phyloP scores from a whole-genome alignment of 1,140 invertebrate species.

The Aphaenogaster rudis region DNA sequence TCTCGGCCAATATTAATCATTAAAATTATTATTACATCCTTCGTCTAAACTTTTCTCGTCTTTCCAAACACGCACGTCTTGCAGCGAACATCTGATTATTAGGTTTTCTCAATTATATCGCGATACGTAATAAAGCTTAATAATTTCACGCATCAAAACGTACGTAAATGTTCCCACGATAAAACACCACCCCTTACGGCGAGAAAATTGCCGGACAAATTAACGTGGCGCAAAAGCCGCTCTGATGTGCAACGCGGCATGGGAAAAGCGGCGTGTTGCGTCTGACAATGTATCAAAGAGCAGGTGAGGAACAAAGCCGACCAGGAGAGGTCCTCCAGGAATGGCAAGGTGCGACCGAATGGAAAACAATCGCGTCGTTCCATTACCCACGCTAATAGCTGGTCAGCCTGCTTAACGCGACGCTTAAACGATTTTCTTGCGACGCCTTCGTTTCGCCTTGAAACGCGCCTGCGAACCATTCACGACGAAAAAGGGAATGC shows the following conservation, averaged over 20 bases:
- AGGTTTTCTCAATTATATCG: not conserved
- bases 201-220: constrained; percentile 48
- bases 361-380: constrained; percentile 67
- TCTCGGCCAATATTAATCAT: constrained; percentile 26
- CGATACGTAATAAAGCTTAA: constrained; percentile 37
- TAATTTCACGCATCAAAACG: constrained; percentile 30
- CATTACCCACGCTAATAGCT: constrained; percentile 66
- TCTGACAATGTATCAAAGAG: constrained; percentile 26
- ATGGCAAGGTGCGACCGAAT: constrained; percentile 53
- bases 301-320: constrained; percentile 29
- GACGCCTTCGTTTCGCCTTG: not conserved
- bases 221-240: not conserved
- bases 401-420: constrained; percentile 58
- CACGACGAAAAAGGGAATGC: not conserved
- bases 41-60: not conserved
- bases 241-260: not conserved
- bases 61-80: not conserved
- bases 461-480: not conserved
- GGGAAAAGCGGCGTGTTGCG: constrained; percentile 43
- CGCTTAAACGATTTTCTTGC: constrained; percentile 68
- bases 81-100: not conserved
- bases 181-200: constrained; percentile 33
- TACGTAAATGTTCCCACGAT: constrained; percentile 31
- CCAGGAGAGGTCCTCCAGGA: constrained; percentile 16
- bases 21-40: not conserved